Conservation (phyloP, 2,113 vertebrate genomes). For the Apteryx owenii region DNA sequence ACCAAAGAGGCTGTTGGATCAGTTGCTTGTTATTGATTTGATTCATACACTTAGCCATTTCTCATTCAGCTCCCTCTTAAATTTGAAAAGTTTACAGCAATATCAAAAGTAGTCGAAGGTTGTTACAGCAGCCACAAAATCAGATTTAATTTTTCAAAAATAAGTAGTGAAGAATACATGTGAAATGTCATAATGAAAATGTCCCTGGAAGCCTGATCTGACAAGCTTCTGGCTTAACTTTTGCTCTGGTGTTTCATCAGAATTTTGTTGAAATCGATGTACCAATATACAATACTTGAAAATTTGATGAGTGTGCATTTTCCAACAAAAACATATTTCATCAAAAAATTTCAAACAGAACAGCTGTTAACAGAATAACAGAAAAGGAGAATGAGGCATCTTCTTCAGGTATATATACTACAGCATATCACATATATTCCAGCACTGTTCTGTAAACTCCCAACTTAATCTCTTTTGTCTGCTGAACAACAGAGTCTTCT, state of each 20-base stretch:
- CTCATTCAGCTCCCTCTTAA: neutral
- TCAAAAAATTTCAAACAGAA: neutral
- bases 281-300: neutral
- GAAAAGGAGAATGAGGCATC: neutral
- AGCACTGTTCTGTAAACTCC: neutral
- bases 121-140: neutral
- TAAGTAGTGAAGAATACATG: neutral
- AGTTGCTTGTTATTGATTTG: neutral
- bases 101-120: neutral
- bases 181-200: neutral
- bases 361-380: neutral
- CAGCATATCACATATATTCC: neutral
- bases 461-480: neutral
- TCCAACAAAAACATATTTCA: neutral
- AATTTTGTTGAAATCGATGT: neutral
- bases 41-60: neutral
- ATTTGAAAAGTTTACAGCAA: neutral
- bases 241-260: neutral
- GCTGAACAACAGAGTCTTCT: neutral
- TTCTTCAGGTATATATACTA: neutral
- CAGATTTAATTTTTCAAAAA: neutral
- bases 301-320: neutral
- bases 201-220: neutral
- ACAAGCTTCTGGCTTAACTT: neutral
- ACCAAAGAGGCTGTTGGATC: rapidly evolving